phyloP scores from a whole-genome alignment of 2,888 invertebrate genomes.

The Pasiphila rectangulata region DNA sequence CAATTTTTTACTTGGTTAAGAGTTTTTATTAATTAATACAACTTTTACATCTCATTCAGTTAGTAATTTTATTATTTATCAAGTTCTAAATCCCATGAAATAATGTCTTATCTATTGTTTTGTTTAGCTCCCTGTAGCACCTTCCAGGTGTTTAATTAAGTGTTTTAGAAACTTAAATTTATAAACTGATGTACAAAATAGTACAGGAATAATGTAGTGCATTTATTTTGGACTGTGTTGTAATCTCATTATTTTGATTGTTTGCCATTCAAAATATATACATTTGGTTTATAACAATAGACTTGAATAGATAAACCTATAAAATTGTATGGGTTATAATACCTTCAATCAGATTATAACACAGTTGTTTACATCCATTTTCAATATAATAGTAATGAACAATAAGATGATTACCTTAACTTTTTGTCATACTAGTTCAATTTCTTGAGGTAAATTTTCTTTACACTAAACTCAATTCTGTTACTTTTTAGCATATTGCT shows the following conservation, averaged over 20 bases:
- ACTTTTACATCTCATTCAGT: too few species aligned
- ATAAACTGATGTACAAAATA: constrained; percentile 20
- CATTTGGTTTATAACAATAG: neutral
- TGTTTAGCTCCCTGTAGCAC: too few species aligned
- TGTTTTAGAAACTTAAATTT: constrained; percentile 7
- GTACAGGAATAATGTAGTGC: constrained; percentile 12
- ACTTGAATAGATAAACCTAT: too few species aligned
- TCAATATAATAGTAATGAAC: neutral
- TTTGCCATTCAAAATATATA: too few species aligned
- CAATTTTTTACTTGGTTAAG: too few species aligned
- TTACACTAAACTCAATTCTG: neutral
- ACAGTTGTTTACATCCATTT: neutral
- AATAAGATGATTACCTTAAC: neutral
- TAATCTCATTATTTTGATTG: neutral
- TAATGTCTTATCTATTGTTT: too few species aligned
- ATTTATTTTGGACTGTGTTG: neutral
- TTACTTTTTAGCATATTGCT: neutral
- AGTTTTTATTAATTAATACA: too few species aligned
- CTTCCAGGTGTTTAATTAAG: too few species aligned
- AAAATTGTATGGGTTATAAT: too few species aligned
- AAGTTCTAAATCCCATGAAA: neutral
- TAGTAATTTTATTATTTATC: too few species aligned
- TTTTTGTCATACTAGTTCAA: too few species aligned
- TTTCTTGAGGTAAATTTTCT: too few species aligned
- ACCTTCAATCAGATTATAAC: neutral